phyloP scores from a whole-genome alignment of 2,888 invertebrate genomes.

The Lasioglossum zephyrum region DNA sequence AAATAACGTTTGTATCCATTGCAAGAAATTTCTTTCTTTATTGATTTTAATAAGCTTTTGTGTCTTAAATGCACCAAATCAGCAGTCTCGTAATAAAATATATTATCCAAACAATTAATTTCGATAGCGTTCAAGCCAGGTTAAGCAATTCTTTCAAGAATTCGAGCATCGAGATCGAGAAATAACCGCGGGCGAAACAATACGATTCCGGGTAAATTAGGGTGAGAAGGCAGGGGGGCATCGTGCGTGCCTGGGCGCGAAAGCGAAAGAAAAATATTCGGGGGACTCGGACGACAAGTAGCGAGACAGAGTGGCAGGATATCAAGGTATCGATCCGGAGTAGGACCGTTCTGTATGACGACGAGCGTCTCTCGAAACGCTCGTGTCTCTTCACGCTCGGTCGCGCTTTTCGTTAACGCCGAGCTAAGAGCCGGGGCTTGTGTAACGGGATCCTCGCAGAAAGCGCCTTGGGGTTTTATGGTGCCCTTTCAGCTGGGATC shows the following conservation, averaged over 20 bases:
- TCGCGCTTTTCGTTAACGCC: conserved; percentile 79
- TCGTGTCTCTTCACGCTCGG: conserved; percentile 76
- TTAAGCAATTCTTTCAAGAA: neutral
- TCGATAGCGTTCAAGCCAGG: neutral
- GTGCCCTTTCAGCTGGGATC: conserved; percentile 67
- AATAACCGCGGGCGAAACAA: conserved; percentile 39
- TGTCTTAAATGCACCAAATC: neutral
- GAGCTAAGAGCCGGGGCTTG: conserved; percentile 75
- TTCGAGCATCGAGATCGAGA: neutral
- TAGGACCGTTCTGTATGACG: conserved; percentile 58
- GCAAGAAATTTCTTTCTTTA: too few species aligned
- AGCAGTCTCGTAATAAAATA: too few species aligned
- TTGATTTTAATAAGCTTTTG: too few species aligned
- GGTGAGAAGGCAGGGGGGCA: conserved; percentile 60
- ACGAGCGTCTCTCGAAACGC: conserved; percentile 71
- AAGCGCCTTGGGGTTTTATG: conserved; percentile 78
- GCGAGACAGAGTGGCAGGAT: conserved; percentile 70
- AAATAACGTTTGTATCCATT: too few species aligned
- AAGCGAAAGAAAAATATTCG: conserved; percentile 70
- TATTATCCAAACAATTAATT: neutral
- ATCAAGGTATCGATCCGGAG: conserved; percentile 72
- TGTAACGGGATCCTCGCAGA: conserved; percentile 79
- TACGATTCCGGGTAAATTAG: conserved; percentile 67
- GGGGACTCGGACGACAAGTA: conserved; percentile 65
- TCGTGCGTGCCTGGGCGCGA: conserved; percentile 53